Evolutionary conservation across 2,113 vertebrate genomes (phyloP).

Genomic region (Merops nubicus): DNA sequence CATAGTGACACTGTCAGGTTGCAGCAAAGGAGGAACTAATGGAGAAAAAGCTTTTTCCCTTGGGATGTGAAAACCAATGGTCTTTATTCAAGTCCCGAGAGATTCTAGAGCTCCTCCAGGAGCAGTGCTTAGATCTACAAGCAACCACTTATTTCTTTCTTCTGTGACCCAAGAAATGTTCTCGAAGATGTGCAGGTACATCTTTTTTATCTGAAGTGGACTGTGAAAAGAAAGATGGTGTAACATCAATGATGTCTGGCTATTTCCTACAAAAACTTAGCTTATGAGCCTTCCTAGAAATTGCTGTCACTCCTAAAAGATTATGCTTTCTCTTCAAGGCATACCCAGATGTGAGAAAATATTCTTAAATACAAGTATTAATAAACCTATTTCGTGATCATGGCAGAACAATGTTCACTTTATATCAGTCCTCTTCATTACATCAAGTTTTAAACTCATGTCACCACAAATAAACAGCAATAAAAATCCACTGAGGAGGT

Average conservation of each 20-base stretch:
- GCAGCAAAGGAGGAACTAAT: background rate
- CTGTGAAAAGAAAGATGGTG: background rate
- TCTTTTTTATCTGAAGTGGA: background rate
- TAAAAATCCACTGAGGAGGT: background rate
- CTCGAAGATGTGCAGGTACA: background rate
- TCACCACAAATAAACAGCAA: background rate
- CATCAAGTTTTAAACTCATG: background rate
- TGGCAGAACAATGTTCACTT: background rate
- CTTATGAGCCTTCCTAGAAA: background rate
- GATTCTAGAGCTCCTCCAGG: background rate
- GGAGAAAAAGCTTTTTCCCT: background rate
- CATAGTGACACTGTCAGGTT: background rate
- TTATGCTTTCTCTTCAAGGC: background rate
- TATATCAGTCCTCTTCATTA: background rate
- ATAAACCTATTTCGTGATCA: background rate
- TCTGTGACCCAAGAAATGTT: background rate
- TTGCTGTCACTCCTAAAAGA: background rate
- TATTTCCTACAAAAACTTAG: background rate
- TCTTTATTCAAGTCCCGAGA: background rate
- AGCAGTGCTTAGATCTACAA: background rate
- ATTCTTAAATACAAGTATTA: background rate
- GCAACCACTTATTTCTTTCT: background rate
- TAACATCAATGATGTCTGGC: fast-evolving
- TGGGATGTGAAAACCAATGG: background rate
- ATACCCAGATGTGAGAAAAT: background rate